Evolutionary conservation across 2,888 invertebrate genomes (phyloP), one percentile per base, ranked within the genome.

Genomic region (Choreutis nemorana): DNA sequence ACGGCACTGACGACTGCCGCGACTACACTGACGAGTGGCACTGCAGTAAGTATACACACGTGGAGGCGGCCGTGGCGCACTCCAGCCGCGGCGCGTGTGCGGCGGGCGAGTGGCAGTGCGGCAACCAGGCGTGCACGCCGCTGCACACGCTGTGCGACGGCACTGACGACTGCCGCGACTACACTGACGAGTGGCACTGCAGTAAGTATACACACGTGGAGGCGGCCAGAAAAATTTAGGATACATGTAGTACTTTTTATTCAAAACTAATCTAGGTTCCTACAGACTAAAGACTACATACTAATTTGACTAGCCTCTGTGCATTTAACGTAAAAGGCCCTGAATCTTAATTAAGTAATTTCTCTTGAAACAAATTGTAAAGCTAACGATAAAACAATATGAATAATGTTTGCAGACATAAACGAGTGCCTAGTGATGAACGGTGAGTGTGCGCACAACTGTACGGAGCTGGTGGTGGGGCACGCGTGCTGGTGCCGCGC

Each of bases 1-100:
- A 94, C 73, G 87, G 88, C 9, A 73, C 72, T 42, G 84, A 89
- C 55, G 82, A 86, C 58, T 92, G 92, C 63, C 89, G 87, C 14
- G 87, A 87, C 68, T 85, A 66, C 59, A 82, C 82, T 41, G 83
- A 83, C 62, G 83, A 83, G 51, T 81, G 66, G 41, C 73, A 79
- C 41, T 89, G 89, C 71, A 78, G 84, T 81, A 42, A 68, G 77
- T 72, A 28, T 41, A 35, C 40, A 32, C 38, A 37, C 70, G 33
- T 75, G 73, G 79, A 82, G 85, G 49, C 83, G 84, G 50, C 61
- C 73, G 26, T 45, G 54, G 7, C 44, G 50, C 14, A 41, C 45
- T 55, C 44, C 14, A 54, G 45, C 27, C 36, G 43, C 10, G 41
- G 46, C 8, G 38, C 34, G 32, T 67, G 72, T 53, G 57, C 42